Evolutionary conservation across 2,113 vertebrate species (phyloP).

Genomic region (Notiomystis cincta): DNA sequence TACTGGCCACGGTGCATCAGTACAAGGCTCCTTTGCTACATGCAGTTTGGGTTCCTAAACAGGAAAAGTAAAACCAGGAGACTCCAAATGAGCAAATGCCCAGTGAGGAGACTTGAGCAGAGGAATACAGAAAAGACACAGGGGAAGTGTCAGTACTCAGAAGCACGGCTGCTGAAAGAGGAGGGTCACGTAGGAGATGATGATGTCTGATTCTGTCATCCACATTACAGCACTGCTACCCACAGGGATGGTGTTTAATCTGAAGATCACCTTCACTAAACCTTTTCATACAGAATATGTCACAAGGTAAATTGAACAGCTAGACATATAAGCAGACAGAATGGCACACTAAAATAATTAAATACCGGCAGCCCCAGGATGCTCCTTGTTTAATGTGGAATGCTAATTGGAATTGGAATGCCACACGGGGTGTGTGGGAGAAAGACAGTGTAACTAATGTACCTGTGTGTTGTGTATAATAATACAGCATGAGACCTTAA

Average conservation of each 20-base stretch:
- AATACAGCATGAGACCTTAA: constrained; percentile 46
- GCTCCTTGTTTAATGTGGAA: constrained; percentile 51
- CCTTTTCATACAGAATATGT: background rate
- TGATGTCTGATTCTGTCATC: background rate
- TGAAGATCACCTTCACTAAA: constrained; percentile 23
- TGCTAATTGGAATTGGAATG: constrained; percentile 30
- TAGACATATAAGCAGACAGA: constrained; percentile 5
- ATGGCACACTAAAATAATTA: constrained; percentile 36
- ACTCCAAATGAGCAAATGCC: background rate
- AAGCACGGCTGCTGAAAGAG: background rate
- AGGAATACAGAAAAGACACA: background rate
- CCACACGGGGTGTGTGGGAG: constrained; percentile 23
- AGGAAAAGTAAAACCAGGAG: background rate
- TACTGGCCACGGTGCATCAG: background rate
- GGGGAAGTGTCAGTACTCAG: background rate
- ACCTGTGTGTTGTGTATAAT: constrained; percentile 41
- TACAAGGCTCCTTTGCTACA: background rate
- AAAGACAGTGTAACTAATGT: constrained; percentile 60
- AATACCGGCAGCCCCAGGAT: constrained; percentile 49
- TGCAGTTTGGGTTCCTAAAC: background rate
- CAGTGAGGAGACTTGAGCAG: background rate
- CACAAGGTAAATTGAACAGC: constrained; percentile 53
- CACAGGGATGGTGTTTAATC: constrained; percentile 24
- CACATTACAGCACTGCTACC: background rate
- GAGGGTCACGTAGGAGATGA: background rate